Conservation (phyloP, 2,797 vertebrate species). For the Coregonus suidteri region DNA sequence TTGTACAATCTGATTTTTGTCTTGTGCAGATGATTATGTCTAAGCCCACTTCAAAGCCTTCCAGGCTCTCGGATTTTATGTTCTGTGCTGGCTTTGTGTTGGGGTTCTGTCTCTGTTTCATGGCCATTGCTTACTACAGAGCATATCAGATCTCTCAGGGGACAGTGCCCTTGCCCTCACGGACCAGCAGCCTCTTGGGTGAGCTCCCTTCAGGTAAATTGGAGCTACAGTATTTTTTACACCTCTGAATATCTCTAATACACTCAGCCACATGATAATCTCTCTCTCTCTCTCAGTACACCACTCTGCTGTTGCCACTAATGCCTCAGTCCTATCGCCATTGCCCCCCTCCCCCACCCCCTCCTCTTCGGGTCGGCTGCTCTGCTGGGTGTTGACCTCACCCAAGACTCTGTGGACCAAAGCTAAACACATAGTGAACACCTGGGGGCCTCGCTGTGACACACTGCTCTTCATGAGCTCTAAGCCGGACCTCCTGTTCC, state of each 20-base stretch:
- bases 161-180: neutral
- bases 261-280: neutral
- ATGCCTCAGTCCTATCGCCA: neutral
- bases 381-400: conserved; percentile 5
- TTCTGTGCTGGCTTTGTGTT: conserved; percentile 3
- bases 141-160: neutral
- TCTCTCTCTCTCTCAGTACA: neutral
- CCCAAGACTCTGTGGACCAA: neutral
- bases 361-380: neutral
- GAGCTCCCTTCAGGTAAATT: neutral
- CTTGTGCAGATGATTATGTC: neutral
- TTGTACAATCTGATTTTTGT: neutral
- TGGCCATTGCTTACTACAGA: neutral
- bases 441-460: conserved; percentile 23
- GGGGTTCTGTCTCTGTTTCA: conserved; percentile 1
- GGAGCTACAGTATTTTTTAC: neutral
- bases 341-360: neutral
- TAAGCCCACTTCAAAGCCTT: neutral
- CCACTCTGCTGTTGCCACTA: neutral
- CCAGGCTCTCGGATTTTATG: neutral
- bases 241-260: neutral
- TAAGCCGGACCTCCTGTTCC: neutral
- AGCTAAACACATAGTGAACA: conserved; percentile 15
- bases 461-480: neutral
- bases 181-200: neutral